phyloP scores from a whole-genome alignment of 2,797 vertebrate genomes.

The Sebastes minor region DNA sequence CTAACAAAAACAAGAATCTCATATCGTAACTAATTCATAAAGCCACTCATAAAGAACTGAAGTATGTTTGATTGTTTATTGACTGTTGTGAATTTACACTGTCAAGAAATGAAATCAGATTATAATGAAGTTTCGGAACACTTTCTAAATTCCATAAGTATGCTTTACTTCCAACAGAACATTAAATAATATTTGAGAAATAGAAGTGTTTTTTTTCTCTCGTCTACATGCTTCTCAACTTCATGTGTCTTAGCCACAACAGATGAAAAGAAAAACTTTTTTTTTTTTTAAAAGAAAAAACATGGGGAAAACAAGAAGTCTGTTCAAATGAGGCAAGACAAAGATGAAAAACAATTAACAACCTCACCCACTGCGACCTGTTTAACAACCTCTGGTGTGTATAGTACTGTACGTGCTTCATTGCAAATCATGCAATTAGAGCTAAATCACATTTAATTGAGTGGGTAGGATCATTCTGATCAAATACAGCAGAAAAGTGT shows the following conservation, averaged over 20 bases:
- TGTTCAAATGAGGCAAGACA: conserved; percentile 27
- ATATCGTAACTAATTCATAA: background rate
- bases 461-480: conserved; percentile 66
- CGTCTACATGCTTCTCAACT: background rate
- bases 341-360: conserved; percentile 57
- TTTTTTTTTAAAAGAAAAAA: background rate
- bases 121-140: background rate
- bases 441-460: conserved; percentile 70
- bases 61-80: background rate
- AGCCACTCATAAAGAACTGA: background rate
- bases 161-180: background rate
- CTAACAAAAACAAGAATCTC: no score
- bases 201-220: background rate
- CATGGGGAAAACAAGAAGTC: background rate
- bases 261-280: background rate
- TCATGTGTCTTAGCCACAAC: background rate
- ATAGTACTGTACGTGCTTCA: conserved; percentile 40
- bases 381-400: conserved; percentile 41
- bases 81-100: background rate
- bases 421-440: conserved; percentile 66
- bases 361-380: conserved; percentile 33
- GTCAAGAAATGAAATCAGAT: background rate
- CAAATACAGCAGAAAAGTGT: conserved; percentile 67
- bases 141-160: background rate
- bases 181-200: background rate